phyloP scores from a whole-genome alignment of 2,888 invertebrate species.

The Meiosimyza platycephala region DNA sequence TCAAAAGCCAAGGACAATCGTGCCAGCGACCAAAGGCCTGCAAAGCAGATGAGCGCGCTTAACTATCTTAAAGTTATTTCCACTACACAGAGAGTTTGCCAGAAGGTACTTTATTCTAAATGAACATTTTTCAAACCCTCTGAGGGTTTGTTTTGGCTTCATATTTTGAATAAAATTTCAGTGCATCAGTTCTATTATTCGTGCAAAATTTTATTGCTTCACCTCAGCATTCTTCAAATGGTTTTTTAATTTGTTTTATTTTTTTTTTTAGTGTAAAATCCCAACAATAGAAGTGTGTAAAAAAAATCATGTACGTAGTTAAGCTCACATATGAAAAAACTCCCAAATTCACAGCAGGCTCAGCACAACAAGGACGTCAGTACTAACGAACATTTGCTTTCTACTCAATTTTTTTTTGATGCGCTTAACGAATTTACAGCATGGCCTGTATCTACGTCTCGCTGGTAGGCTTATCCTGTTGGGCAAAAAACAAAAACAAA shows the following conservation, averaged over 20 bases:
- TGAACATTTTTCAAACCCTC: too few relatives aligned
- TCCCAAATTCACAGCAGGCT: neutral
- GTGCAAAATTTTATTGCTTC: too few relatives aligned
- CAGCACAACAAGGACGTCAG: neutral
- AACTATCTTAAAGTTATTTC: slow-evolving; percentile 27
- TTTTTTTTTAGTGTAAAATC: too few relatives aligned
- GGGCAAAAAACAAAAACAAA: neutral
- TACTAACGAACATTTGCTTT: too few relatives aligned
- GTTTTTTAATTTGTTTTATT: too few relatives aligned
- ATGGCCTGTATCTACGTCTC: neutral
- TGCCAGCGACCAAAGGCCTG: neutral
- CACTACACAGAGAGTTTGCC: neutral
- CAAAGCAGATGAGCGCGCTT: slow-evolving; percentile 5
- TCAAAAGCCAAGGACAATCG: slow-evolving; percentile 27
- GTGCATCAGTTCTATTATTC: neutral
- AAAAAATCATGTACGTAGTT: too few relatives aligned
- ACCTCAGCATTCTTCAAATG: too few relatives aligned
- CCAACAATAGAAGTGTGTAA: too few relatives aligned
- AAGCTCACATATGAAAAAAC: neutral
- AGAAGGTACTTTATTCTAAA: neutral
- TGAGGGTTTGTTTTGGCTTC: too few relatives aligned
- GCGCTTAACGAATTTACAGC: slow-evolving; percentile 5
- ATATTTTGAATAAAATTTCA: neutral
- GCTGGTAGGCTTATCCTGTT: neutral
- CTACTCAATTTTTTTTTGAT: neutral